Evolutionary conservation across 2,888 invertebrate genomes (phyloP), one percentile per base, ranked within the genome.

Genomic region (Drosophila kambysellisi): DNA sequence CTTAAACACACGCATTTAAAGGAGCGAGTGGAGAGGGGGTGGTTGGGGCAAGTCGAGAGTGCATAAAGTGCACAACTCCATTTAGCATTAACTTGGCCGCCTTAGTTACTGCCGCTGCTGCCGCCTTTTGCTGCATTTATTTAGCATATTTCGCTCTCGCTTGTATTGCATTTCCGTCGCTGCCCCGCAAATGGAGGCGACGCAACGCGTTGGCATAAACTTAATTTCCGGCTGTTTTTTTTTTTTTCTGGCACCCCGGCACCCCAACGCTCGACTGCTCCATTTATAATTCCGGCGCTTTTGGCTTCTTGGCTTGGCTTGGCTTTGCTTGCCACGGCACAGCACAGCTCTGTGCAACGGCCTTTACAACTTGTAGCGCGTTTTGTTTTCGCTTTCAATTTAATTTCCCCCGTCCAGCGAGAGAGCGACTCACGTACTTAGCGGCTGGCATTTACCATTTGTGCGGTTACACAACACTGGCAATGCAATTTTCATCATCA

Each of bases 341-440:
- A 12, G 20, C 43, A 46, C 12, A 12, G 3, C 46, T 46, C 50
- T 43, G n/a, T 20, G 7, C n/a, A 59, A 9, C 4, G 48, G 39
- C 69, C 69, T 66, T 63, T 63, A 70, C 82, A 83, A 87, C 89
- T 84, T 88, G 83, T 84, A 69, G 83, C 87, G 68, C 70, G 62
- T 76, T 77, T 70, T 66, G 68, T 79, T 68, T 85, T 82, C 82
- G 88, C 90, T 90, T 90, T 90, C 90, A 83, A 82, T 87, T 90
- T 84, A 88, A 90, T 87, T 87, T 90, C 86, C 86, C 29, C 39
- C 29, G 56, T 30, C 37, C 79, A 67, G 54, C 76, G 71, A 81
- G 71, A 81, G 76, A 73, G 81, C 68, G 70, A 29, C 66, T 70
- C 83, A 79, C 90, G 82, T 81, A 83, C 77, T 81, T 74, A 63